phyloP scores from a whole-genome alignment of 1,140 invertebrate genomes.

The Neuroterus valhalla region DNA sequence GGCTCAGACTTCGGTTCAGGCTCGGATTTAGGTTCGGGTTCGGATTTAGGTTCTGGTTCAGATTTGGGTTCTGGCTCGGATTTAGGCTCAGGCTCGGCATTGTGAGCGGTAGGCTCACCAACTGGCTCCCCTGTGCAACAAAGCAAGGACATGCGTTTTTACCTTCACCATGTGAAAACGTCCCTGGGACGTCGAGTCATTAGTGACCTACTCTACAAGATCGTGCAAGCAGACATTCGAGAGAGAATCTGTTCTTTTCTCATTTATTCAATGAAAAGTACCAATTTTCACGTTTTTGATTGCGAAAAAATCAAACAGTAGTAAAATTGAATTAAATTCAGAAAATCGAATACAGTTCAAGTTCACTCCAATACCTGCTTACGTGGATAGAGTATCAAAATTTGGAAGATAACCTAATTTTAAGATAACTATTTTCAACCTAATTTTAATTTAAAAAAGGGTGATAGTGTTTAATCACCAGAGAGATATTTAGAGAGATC shows the following conservation, averaged over 20 bases:
- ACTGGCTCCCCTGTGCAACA: constrained; percentile 73
- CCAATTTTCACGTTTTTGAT: too few species aligned
- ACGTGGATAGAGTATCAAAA: too few species aligned
- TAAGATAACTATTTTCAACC: too few species aligned
- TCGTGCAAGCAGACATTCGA: not conserved
- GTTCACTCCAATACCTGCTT: too few species aligned
- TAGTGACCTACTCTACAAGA: constrained; percentile 8
- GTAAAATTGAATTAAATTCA: too few species aligned
- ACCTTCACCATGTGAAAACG: constrained; percentile 68
- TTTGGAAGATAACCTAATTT: too few species aligned
- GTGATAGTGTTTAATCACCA: too few species aligned
- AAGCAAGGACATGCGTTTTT: constrained; percentile 73
- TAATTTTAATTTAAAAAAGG: too few species aligned
- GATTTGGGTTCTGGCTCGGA: constrained; percentile 67
- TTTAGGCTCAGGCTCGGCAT: constrained; percentile 67
- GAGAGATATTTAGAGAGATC: too few species aligned
- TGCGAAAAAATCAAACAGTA: too few species aligned
- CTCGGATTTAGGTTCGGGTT: constrained; percentile 65
- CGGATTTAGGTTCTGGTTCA: constrained; percentile 64
- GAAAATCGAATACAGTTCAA: too few species aligned
- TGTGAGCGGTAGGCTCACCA: constrained; percentile 64
- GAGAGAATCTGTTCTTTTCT: not conserved
- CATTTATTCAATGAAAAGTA: not conserved
- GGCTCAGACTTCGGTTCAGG: constrained; percentile 71
- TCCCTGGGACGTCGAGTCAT: constrained; percentile 30